These are phyloP conservation scores for Aplidium turbinatum DNA, from an alignment of 23 tunicate species.

Conservation along the genomic window DNA sequence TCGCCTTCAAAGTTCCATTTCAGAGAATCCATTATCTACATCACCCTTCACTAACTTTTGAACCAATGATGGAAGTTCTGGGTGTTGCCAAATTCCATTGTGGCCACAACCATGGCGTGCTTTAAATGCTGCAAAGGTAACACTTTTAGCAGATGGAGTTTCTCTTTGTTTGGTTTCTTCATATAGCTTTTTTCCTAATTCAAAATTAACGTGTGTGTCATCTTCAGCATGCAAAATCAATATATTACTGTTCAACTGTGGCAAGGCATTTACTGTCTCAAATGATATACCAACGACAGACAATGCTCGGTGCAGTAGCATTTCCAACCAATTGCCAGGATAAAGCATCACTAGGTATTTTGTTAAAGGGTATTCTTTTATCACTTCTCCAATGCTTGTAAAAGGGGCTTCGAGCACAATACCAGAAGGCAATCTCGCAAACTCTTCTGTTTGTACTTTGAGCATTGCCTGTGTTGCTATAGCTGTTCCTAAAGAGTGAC, in stretches of 20 bases:
- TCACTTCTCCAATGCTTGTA: conserved; percentile 44
- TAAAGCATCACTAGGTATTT: conserved; percentile 29
- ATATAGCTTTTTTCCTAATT: conserved; percentile 50
- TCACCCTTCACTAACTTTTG: neutral
- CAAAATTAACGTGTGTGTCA: conserved; percentile 46
- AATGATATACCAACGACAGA: conserved; percentile 25
- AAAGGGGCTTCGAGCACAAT: conserved; percentile 77
- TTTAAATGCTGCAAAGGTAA: conserved; percentile 57
- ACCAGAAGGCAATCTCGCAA: conserved; percentile 42
- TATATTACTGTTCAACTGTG: conserved; percentile 31
- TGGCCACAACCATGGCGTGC: conserved; percentile 69
- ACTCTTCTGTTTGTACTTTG: conserved; percentile 25
- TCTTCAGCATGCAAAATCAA: conserved; percentile 86
- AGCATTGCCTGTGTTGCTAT: conserved; percentile 66
- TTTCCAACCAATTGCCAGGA: conserved; percentile 28
- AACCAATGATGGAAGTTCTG: conserved; percentile 19
- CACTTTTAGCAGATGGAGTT: neutral
- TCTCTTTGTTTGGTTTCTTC: conserved; percentile 8
- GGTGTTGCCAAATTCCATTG: conserved; percentile 51
- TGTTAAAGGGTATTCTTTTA: conserved; percentile 52
- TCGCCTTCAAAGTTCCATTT: conserved; percentile 11
- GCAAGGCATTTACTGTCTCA: conserved; percentile 33
- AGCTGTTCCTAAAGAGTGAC: conserved; percentile 79
- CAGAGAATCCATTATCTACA: conserved; percentile 1
- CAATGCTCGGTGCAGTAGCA: conserved; percentile 42